Conservation (phyloP, 2,113 vertebrate genomes). For the Pteronura brasiliensis region DNA sequence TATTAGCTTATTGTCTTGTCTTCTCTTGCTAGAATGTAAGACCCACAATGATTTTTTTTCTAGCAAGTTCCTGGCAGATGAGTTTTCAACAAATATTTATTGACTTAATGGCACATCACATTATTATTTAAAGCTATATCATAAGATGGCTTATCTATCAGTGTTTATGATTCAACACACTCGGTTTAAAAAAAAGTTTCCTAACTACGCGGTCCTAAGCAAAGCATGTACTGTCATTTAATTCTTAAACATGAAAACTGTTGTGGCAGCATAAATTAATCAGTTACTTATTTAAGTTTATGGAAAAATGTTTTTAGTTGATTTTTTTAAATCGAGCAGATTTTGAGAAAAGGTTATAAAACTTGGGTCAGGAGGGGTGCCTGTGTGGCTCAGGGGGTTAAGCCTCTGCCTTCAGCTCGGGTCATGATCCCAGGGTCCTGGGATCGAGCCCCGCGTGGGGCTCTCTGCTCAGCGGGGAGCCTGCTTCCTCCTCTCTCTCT, state of each 20-base stretch:
- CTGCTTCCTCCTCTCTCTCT: too few relatives aligned
- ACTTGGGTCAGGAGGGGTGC: slow-evolving; percentile 22
- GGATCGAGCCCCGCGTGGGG: too few relatives aligned
- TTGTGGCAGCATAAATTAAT: neutral
- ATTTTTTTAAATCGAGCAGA: neutral
- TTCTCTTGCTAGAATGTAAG: slow-evolving; percentile 24
- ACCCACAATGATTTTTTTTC: neutral
- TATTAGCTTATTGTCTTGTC: neutral
- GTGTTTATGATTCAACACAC: neutral
- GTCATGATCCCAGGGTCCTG: too few relatives aligned
- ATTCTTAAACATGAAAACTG: slow-evolving; percentile 19
- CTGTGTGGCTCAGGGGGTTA: too few relatives aligned
- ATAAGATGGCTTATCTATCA: neutral
- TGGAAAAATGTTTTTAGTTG: neutral
- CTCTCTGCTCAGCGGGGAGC: too few relatives aligned
- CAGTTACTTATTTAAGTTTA: neutral
- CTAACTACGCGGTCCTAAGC: neutral
- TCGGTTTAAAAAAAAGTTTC: slow-evolving; percentile 13
- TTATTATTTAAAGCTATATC: neutral
- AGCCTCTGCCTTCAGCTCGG: too few relatives aligned
- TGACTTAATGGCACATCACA: neutral
- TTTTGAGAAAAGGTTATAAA: slow-evolving; percentile 10
- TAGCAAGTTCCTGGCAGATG: neutral
- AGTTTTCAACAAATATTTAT: neutral
- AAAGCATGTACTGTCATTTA: slow-evolving; percentile 1